Percentiles rank a stretch among this genome's conserved stretches.
Evolutionary conservation across 2,888 invertebrate genomes (phyloP).

Genomic region (Allacma fusca): DNA sequence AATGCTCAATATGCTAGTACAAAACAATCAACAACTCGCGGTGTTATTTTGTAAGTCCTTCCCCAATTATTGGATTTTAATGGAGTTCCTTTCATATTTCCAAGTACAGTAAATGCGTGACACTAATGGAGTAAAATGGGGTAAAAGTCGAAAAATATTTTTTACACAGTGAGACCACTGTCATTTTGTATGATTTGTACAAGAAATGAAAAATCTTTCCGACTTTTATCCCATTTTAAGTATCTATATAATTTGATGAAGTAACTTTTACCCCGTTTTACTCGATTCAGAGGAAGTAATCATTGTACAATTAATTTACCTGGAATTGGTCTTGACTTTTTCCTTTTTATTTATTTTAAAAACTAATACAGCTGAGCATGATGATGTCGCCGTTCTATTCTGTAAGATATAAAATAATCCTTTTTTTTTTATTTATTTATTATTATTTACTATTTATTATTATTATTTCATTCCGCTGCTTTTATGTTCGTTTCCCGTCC

Average conservation of each 20-base stretch:
- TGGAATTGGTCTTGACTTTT: neutral
- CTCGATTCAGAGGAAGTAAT: neutral
- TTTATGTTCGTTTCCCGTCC: constrained; percentile 21
- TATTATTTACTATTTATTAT: constrained; percentile 42
- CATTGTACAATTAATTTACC: neutral
- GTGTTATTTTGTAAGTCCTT: constrained; percentile 84
- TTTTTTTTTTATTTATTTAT: constrained; percentile 39
- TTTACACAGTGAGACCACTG: no score
- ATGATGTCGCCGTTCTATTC: constrained; percentile 65
- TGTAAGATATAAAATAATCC: constrained; percentile 62
- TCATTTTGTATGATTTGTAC: no score
- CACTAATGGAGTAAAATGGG: constrained; percentile 22
- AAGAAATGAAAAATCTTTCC: neutral
- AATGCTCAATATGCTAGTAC: constrained; percentile 88
- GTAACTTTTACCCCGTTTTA: neutral
- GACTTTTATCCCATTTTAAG: constrained; percentile 15
- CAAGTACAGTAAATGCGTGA: neutral
- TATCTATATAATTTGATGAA: neutral
- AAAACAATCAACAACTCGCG: constrained; percentile 86
- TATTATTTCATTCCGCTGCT: constrained; percentile 22
- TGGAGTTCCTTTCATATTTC: neutral
- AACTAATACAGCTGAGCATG: constrained; percentile 61
- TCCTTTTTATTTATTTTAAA: constrained; percentile 33
- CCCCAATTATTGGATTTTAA: neutral
- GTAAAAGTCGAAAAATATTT: constrained; percentile 19